Conservation (phyloP, 2,888 invertebrate genomes). For the Brachyopa scutellaris region DNA sequence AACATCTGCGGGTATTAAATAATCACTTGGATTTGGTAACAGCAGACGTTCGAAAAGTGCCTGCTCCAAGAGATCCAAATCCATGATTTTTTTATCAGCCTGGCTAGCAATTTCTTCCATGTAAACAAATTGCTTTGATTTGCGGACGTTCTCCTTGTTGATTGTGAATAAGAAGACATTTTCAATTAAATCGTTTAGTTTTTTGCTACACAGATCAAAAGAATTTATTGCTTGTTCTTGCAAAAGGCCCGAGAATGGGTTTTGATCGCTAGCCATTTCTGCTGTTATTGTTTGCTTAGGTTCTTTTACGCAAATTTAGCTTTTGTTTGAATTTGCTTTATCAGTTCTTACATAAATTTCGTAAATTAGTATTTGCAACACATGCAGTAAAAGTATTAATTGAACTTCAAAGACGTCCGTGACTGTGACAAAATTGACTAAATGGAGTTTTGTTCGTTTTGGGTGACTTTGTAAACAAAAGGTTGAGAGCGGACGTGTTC, state of each 20-base stretch:
- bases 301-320: conserved; percentile 20
- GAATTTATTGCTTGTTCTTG: conserved; percentile 30
- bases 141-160: conserved; percentile 79
- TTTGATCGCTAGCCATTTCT: conserved; percentile 44
- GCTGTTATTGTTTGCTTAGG: not conserved
- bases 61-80: conserved; percentile 88
- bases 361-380: conserved; percentile 22
- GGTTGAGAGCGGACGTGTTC: conserved; percentile 2
- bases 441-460: conserved; percentile 28
- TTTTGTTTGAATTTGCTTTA: not conserved
- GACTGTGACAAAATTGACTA: conserved; percentile 41
- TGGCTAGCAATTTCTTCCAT: conserved; percentile 85
- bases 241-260: conserved; percentile 62
- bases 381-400: conserved; percentile 14
- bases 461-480: conserved; percentile 34
- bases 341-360: conserved; percentile 51
- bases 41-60: conserved; percentile 91
- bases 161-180: conserved; percentile 89
- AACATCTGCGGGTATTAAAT: conserved; percentile 82
- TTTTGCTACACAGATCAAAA: conserved; percentile 6
- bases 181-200: conserved; percentile 83
- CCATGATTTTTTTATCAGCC: conserved; percentile 83
- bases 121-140: conserved; percentile 83
- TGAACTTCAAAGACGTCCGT: conserved; percentile 40
- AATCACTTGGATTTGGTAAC: conserved; percentile 83